Base-by-base conservation (phyloP, 2,113 vertebrate species). In the Oxyura jamaicensis region DNA sequence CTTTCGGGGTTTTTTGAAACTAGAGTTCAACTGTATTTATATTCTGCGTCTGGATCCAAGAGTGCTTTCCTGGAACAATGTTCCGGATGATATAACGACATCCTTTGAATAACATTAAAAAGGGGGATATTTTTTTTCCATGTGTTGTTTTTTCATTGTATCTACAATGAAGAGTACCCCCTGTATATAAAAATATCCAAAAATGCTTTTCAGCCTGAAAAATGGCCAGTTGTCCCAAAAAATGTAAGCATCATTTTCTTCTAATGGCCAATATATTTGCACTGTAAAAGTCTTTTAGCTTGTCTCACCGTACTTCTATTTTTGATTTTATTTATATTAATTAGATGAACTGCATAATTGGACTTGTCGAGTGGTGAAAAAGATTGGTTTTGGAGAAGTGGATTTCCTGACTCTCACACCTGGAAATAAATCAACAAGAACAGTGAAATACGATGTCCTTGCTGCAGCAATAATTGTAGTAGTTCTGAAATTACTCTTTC, bases 401-500 rank as follows among this genome's bases (percentile, higher is more conserved):
- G 72, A 93, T 60, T 96, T 96, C 77, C 94, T 98, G 87, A 99
- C 99, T 7, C 98, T 98, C 62, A 75, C 96, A n/a, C 98, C 98
- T 29, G 22, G 66, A 46, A 96, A 86, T 29, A 96, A 93, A 77
- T 88, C 72, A 68, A 36, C 36, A 21, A 42, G 75, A 50, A 97
- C 98, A 50, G 98, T 98, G n/a, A 98, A 84, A 67, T 99, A 99
- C 2, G 99, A 99, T 33, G 17, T 99, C 25, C 98, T 98, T 88
- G 97, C 99, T 17, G 97, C 94, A 36, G 99, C 99, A 46, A 35
- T 99, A 82, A 97, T 99, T 75, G 60, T 99, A 31, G 96, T 99
- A 53, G 98, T 98, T 58, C 87, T 99, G 96, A 99, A 99, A 96
- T 88, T 99, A 16, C 5, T 99, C 39, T 99, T 99, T 92, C 97